Base-by-base conservation (phyloP, 2,888 invertebrate species). In the Pinctada fucata region DNA sequence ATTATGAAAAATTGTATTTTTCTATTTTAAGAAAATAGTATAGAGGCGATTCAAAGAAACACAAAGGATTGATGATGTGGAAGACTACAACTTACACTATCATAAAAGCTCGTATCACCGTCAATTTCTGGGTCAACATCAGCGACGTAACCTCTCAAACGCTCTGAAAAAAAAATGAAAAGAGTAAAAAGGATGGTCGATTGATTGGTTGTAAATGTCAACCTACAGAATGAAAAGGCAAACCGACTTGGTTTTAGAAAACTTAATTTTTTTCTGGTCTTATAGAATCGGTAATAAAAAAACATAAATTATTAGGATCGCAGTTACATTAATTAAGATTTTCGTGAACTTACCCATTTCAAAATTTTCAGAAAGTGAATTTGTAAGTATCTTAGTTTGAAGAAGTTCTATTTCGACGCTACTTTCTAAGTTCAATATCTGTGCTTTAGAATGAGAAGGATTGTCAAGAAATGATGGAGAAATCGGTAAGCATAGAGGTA, bases 321-420 rank as follows among this genome's bases (percentile, higher is more conserved):
- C 13, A 10, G 13, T 58, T 58, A 58, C 58, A 6, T 58, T 58
- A 6, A 10, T 58, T 58, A 10, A 58, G 58, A 58, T 10, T 58
- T 58, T 58, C 6, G 58, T 13, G 58, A 58, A 58, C 58, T 58
- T 58, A 58, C 58, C 58, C 58, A 58, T 58, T 58, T 58, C 58
- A 10, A 58, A 58, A 10, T 58, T 58, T 6, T 58, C 58, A 6
- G 58, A 58, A 13, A 10, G 6, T 58, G 8, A 6, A 58, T 6
- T 10, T 58, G 13, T 58, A 13, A 58, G 6, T n/a, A n/a, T n/a
- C n/a, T n/a, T n/a, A n/a, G n/a, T n/a, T n/a, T n/a, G n/a, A n/a
- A n/a, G 58, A 10, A 58, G 13, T 10, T 58, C 6, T 58, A 31
- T 58, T 58, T 13, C 58, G 58, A 13, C 6, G 58, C 13, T 58